These are phyloP conservation scores for Pangasius macronema DNA, from an alignment of 2,797 vertebrate genomes.

Conservation along the genomic window DNA sequence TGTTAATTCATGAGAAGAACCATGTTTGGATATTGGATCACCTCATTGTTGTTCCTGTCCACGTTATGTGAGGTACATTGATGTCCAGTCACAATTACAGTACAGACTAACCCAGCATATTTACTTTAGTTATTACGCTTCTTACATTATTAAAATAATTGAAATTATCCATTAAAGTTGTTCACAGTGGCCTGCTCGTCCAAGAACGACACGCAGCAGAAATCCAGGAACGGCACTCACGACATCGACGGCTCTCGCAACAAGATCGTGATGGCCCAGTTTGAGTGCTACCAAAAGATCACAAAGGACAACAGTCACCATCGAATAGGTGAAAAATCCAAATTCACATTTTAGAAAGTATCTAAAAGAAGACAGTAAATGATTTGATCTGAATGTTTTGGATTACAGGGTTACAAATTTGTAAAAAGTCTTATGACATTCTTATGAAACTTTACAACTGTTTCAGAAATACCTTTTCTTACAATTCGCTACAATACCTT, in stretches of 20 bases:
- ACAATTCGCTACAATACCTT: background rate
- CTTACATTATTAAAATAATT: background rate
- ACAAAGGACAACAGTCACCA: slow-evolving; percentile 73
- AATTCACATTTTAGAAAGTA: no score
- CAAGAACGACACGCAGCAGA: slow-evolving; percentile 42
- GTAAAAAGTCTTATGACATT: no score
- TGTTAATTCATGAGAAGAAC: slow-evolving; percentile 39
- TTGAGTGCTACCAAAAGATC: slow-evolving; percentile 94
- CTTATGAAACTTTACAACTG: background rate
- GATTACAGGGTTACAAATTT: background rate
- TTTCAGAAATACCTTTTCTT: background rate
- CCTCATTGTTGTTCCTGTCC: slow-evolving; percentile 70
- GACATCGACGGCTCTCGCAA: slow-evolving; percentile 68
- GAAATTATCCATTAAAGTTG: slow-evolving; percentile 69
- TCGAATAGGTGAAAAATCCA: slow-evolving; percentile 71
- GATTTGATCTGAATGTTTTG: background rate
- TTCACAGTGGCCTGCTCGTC: slow-evolving; percentile 61
- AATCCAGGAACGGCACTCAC: slow-evolving; percentile 34
- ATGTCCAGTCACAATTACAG: background rate
- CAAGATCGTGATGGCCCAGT: slow-evolving; percentile 88
- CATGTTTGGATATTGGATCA: slow-evolving; percentile 71
- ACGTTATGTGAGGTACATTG: slow-evolving; percentile 71
- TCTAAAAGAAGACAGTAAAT: no score
- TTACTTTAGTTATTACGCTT: background rate
- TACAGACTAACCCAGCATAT: background rate